Evolutionary conservation across 2,888 invertebrate species (phyloP), one percentile per base, ranked within the genome.

Genomic region (Mystacides longicornis): DNA sequence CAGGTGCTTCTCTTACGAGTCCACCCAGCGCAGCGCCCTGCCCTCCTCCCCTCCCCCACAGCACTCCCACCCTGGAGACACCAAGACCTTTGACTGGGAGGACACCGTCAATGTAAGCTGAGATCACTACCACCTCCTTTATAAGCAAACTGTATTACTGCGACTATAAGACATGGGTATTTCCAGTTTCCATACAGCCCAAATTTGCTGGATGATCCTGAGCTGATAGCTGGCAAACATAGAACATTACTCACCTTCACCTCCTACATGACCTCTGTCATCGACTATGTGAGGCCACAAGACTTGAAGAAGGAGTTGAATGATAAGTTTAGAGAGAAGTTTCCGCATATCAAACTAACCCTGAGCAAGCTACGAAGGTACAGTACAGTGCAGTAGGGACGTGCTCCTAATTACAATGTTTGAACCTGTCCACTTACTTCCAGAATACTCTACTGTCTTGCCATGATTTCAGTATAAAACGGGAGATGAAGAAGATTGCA

Each of bases 251-350:
- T 92, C 19, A 92, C 92, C 2, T 93, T 93, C 66, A 89, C 92
- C 1, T 90, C 91, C 0, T 92, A 92, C 66, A 88, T 91, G 87
- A 93, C 94, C 1, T 96, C 96, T 1, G 92, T 97, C 48, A 96
- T 97, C 64, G 95, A 96, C 72, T 96, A 97, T 69, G 95, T 95
- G 3, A 86, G 93, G 63, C 95, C 97, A 16, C 91, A 93, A 33
- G 95, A 96, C 70, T 76, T 97, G 63, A 98, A 98, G 73, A 93
- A 93, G 69, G 96, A 97, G 71, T 78, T 98, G 48, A 98, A 98
- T 72, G 97, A 97, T 67, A 95, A 96, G 72, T 98, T 98, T 68
- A 82, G 85, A 63, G 93, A 93, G 65, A 91, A 93, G 67, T 98
- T 96, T 75, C 98, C 98, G 0, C 86, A 91, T 65, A 87, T 98